A percentile compares a stretch with the other conserved stretches of the same genome.
phyloP scores from a whole-genome alignment of 2,113 vertebrate genomes.

The Lanius collurio region DNA sequence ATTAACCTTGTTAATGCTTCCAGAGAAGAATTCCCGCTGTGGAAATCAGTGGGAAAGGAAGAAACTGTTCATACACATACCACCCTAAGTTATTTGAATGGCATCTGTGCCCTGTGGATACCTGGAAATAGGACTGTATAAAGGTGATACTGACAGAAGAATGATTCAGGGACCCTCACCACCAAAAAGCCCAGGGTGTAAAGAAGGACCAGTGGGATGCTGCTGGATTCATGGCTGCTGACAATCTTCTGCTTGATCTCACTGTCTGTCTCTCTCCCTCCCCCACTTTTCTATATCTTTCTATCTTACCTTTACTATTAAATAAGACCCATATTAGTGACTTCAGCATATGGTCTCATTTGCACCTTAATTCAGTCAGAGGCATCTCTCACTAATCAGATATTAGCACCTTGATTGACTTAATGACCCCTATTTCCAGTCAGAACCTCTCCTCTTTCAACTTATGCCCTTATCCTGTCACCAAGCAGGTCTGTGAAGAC shows the following conservation, averaged over 20 bases:
- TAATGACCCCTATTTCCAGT: background rate
- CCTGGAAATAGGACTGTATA: background rate
- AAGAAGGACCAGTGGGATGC: background rate
- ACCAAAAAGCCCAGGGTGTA: background rate
- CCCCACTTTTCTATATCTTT: background rate
- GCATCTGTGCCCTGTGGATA: background rate
- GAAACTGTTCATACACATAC: background rate
- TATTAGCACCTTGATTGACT: background rate
- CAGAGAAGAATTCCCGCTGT: background rate
- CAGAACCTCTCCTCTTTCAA: background rate
- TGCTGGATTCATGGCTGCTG: background rate
- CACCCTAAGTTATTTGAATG: background rate
- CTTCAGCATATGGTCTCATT: background rate
- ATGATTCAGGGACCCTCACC: accelerated
- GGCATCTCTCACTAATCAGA: background rate
- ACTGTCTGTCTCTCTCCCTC: background rate
- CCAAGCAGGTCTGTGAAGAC: background rate
- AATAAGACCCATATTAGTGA: background rate
- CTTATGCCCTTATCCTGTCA: background rate
- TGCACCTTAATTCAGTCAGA: background rate
- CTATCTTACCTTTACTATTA: background rate
- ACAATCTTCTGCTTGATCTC: background rate
- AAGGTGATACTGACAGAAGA: background rate
- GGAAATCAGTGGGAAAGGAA: background rate
- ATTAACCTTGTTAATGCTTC: background rate